Evolutionary conservation across 2,113 vertebrate genomes (phyloP).

Genomic region (Balaeniceps rex): DNA sequence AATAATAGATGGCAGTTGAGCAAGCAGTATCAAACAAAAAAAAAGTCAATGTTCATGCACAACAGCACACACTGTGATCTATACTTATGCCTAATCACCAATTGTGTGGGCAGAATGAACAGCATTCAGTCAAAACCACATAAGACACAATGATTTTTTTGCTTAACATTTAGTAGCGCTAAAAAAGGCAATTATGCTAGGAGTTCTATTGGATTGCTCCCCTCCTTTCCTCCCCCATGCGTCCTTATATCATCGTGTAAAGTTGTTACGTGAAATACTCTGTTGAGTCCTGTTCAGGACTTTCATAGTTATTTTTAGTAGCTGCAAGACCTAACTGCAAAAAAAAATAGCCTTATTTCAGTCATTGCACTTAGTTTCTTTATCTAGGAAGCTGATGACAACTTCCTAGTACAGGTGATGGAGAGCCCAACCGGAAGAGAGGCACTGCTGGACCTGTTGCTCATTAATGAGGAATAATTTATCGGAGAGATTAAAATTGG

Average conservation of each 20-base stretch:
- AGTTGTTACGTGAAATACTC: background rate
- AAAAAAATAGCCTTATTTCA: background rate
- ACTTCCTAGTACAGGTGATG: background rate
- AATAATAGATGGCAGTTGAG: background rate
- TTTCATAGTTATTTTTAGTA: background rate
- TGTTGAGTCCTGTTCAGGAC: background rate
- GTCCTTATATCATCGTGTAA: background rate
- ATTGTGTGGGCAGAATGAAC: background rate
- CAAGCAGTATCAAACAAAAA: background rate
- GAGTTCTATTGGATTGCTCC: background rate
- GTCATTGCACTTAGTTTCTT: background rate
- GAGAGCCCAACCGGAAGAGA: background rate
- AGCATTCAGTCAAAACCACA: background rate
- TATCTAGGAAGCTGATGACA: background rate
- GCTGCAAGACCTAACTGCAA: background rate
- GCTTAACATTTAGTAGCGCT: background rate
- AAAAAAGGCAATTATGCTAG: background rate
- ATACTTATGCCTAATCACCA: background rate
- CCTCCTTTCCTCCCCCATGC: background rate
- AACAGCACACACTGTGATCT: background rate
- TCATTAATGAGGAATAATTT: background rate
- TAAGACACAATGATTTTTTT: background rate
- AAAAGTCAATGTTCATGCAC: background rate
- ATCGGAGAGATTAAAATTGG: accelerated
- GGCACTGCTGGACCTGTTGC: background rate